These are phyloP conservation scores for Eriocheir sinensis DNA, from an alignment of 1,140 invertebrate species.

Conservation along the genomic window DNA sequence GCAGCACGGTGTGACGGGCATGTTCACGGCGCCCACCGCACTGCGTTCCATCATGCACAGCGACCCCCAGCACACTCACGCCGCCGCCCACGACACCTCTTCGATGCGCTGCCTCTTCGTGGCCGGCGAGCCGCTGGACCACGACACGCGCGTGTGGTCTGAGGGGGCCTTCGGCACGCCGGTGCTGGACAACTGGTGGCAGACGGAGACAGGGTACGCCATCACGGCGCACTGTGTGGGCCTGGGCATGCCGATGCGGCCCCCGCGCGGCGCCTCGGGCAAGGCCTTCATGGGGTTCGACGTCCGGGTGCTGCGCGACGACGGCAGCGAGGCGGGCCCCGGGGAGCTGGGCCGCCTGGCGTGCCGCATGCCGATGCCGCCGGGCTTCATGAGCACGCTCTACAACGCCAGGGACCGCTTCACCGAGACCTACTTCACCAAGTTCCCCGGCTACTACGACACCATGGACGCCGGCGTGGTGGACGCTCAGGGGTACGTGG, in stretches of 20 bases:
- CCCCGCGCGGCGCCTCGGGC: slow-evolving; percentile 88
- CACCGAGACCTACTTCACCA: slow-evolving; percentile 90
- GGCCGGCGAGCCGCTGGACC: slow-evolving; percentile 96
- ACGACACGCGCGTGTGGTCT: slow-evolving; percentile 94
- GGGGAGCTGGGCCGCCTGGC: slow-evolving; percentile 92
- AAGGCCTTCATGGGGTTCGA: slow-evolving; percentile 92
- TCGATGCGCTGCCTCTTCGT: slow-evolving; percentile 91
- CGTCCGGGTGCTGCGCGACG: slow-evolving; percentile 88
- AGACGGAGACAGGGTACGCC: slow-evolving; percentile 95
- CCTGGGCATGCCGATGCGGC: slow-evolving; percentile 85
- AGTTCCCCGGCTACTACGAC: slow-evolving; percentile 95
- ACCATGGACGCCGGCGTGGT: slow-evolving; percentile 96
- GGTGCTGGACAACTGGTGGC: slow-evolving; percentile 97
- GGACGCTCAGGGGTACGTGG: slow-evolving; percentile 92
- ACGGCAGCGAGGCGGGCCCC: slow-evolving; percentile 86
- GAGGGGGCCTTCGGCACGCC: slow-evolving; percentile 91
- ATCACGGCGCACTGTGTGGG: slow-evolving; percentile 93
- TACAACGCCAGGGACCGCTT: slow-evolving; percentile 92
- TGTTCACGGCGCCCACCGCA: slow-evolving; percentile 95
- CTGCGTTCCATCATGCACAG: slow-evolving; percentile 91
- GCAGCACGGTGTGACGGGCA: slow-evolving; percentile 90
- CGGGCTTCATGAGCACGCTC: slow-evolving; percentile 91
- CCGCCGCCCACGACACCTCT: slow-evolving; percentile 77
- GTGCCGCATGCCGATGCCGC: slow-evolving; percentile 92
- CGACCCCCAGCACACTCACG: slow-evolving; percentile 83